phyloP scores from a whole-genome alignment of 2,888 invertebrate genomes.

The Drosophila heteroneura region DNA sequence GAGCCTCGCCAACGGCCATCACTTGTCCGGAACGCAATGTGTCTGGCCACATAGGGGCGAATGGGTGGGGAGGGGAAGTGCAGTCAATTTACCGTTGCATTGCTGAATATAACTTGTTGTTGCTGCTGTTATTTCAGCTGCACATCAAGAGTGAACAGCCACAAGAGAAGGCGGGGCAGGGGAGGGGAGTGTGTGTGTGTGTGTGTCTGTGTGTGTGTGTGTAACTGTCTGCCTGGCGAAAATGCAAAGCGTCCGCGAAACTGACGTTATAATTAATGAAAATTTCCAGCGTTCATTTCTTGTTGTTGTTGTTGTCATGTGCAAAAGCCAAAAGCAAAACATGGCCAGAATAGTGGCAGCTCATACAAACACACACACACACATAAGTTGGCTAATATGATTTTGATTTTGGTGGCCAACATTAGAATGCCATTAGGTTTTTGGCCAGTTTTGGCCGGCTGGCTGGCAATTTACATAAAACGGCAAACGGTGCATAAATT shows the following conservation, averaged over 20 bases:
- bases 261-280: slow-evolving; percentile 80
- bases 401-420: slow-evolving; percentile 76
- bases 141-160: slow-evolving; percentile 41
- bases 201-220: slow-evolving; percentile 17
- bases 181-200: neutral
- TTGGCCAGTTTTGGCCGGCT: slow-evolving; percentile 39
- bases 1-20: slow-evolving; percentile 64
- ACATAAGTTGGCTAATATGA: slow-evolving; percentile 64
- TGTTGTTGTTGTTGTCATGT: slow-evolving; percentile 41
- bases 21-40: slow-evolving; percentile 56
- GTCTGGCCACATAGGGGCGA: slow-evolving; percentile 53
- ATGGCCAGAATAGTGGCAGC: slow-evolving; percentile 24
- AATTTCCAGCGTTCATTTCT: slow-evolving; percentile 61
- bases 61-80: neutral
- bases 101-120: slow-evolving; percentile 29
- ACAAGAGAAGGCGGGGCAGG: neutral
- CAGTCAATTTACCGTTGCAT: slow-evolving; percentile 43
- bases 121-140: slow-evolving; percentile 75
- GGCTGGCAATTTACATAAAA: slow-evolving; percentile 61
- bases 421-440: slow-evolving; percentile 73
- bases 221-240: slow-evolving; percentile 52
- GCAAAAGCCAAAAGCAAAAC: slow-evolving; percentile 59
- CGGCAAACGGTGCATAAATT: slow-evolving; percentile 59
- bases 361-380: slow-evolving; percentile 12
- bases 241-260: slow-evolving; percentile 49